Conservation (phyloP, 2,888 invertebrate genomes). For the Gasteruption jaculator region DNA sequence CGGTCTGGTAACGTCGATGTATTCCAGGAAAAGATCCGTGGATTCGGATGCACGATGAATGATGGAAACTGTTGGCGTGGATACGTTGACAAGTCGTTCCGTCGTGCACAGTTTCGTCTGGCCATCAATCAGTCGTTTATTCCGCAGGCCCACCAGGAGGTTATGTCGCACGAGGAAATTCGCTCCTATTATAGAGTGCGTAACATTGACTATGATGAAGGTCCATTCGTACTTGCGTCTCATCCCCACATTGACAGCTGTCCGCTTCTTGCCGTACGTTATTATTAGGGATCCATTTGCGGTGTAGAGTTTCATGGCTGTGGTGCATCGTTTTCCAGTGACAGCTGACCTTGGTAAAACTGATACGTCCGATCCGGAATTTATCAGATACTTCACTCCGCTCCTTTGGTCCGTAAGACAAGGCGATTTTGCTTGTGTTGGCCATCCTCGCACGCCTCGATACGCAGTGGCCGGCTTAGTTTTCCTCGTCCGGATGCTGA, state of each 20-base stretch:
- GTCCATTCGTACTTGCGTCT: constrained; percentile 16
- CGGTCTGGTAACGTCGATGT: not conserved
- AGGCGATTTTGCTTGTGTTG: not conserved
- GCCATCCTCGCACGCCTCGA: not conserved
- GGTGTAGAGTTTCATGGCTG: constrained; percentile 9
- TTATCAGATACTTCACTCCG: not conserved
- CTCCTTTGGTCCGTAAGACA: not conserved
- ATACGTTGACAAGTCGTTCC: not conserved
- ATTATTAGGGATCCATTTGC: constrained; percentile 17
- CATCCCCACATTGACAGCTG: constrained; percentile 17
- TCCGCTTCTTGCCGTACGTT: constrained; percentile 9
- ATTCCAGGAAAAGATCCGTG: not conserved
- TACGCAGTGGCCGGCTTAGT: not conserved
- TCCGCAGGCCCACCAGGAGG: not conserved
- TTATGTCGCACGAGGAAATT: not conserved
- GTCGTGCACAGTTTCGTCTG: constrained; percentile 6
- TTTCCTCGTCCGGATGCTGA: no score
- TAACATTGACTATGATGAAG: constrained; percentile 15
- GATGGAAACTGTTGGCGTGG: not conserved
- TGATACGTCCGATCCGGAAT: not conserved
- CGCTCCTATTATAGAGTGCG: not conserved
- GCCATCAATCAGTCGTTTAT: constrained; percentile 13
- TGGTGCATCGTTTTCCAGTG: not conserved
- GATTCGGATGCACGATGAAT: not conserved
- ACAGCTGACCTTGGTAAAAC: not conserved